phyloP scores from a whole-genome alignment of 2,113 vertebrate genomes.

The Phocoena phocoena region DNA sequence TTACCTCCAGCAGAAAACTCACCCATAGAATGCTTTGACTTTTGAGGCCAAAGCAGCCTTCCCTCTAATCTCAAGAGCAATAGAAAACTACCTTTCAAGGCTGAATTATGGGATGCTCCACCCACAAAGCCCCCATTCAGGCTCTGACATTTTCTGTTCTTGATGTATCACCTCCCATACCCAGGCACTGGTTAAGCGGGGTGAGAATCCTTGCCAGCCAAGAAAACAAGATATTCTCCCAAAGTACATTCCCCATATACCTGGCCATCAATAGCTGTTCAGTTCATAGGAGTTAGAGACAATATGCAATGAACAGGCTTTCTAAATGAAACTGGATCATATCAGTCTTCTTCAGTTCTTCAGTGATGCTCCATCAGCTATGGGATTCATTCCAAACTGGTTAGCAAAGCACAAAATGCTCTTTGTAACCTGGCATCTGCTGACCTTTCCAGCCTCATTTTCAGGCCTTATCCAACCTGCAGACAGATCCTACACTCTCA shows the following conservation, averaged over 20 bases:
- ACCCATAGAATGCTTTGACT: constrained; percentile 25
- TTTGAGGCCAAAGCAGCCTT: constrained; percentile 29
- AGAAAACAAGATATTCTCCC: background rate
- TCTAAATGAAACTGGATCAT: background rate
- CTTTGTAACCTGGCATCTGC: background rate
- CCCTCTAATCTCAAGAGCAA: background rate
- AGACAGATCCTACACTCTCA: background rate
- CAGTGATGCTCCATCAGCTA: background rate
- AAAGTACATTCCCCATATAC: background rate
- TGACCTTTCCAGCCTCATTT: background rate
- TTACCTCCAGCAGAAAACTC: constrained; percentile 45
- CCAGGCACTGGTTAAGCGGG: background rate
- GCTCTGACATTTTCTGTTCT: background rate
- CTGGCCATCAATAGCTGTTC: background rate
- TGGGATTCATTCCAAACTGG: background rate
- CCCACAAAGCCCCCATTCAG: background rate
- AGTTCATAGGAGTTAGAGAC: background rate
- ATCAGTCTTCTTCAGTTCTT: background rate
- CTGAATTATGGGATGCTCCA: background rate
- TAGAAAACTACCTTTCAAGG: constrained; percentile 2
- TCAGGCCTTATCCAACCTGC: background rate
- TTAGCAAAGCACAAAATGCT: background rate
- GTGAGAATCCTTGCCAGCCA: background rate
- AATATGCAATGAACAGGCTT: background rate
- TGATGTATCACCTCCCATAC: background rate